Percentiles rank a stretch among this genome's conserved stretches.
phyloP scores from a whole-genome alignment of 37 sponge, comb jelly and placozoan genomes.

The Theonella swinhoei region DNA sequence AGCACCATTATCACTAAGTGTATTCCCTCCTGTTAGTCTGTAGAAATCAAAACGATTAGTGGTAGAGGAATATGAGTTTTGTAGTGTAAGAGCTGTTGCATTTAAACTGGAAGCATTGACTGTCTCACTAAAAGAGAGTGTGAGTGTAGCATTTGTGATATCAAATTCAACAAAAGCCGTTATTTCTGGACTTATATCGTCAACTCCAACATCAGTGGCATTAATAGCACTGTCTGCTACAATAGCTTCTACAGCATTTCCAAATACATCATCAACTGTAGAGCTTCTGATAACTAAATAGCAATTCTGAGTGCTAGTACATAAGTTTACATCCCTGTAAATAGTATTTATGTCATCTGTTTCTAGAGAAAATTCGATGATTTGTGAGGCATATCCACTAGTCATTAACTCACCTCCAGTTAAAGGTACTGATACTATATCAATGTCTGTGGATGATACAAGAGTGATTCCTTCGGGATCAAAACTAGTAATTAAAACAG shows the following conservation, averaged over 20 bases:
- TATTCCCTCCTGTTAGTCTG: constrained; percentile 52
- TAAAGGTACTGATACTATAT: neutral
- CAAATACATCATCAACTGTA: constrained; percentile 55
- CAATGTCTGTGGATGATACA: constrained; percentile 16
- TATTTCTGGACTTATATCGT: constrained; percentile 44
- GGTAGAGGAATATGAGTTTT: constrained; percentile 11
- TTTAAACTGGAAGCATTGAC: constrained; percentile 70
- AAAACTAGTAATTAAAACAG: constrained; percentile 26
- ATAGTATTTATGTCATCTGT: constrained; percentile 56
- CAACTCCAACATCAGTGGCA: constrained; percentile 38
- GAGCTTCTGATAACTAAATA: constrained; percentile 27
- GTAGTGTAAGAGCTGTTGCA: constrained; percentile 56
- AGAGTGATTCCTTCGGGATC: constrained; percentile 50
- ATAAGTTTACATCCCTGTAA: constrained; percentile 52
- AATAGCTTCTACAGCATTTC: constrained; percentile 48
- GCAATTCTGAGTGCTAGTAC: constrained; percentile 62
- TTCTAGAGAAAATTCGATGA: constrained; percentile 37
- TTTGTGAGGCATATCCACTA: constrained; percentile 23
- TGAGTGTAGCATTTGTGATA: constrained; percentile 57
- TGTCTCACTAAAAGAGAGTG: constrained; percentile 80
- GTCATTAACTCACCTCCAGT: constrained; percentile 48
- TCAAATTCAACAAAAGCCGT: constrained; percentile 49
- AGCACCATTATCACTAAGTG: constrained; percentile 44
- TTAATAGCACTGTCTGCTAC: constrained; percentile 27
- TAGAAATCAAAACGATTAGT: neutral